Evolutionary conservation across 2,113 vertebrate genomes (phyloP).

Genomic region (Larimichthys crocea): DNA sequence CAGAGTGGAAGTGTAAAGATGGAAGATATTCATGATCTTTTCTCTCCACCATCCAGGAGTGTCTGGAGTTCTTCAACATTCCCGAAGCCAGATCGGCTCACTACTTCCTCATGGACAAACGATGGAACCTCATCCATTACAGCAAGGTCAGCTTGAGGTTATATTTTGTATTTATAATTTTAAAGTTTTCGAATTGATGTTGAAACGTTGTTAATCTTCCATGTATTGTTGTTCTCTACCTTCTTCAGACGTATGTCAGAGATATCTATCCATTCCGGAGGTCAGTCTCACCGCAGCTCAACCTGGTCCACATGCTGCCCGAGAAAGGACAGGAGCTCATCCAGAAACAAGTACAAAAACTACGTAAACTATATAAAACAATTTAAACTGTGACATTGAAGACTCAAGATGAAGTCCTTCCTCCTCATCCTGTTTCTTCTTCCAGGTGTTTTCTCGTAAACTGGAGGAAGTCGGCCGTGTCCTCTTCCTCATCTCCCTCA

Average conservation of each 20-base stretch:
- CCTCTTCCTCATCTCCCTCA: constrained; percentile 96
- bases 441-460: constrained; percentile 97
- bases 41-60: constrained; percentile 85
- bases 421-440: not conserved
- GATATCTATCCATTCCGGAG: constrained; percentile 98
- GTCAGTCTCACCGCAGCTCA: constrained; percentile 97
- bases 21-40: not conserved
- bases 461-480: constrained; percentile 97
- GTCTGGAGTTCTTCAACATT: constrained; percentile 99
- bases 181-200: too few relatives aligned
- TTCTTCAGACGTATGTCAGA: constrained; percentile 92
- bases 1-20: not conserved
- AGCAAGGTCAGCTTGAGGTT: constrained; percentile 84
- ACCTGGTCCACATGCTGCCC: constrained; percentile 96
- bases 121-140: constrained; percentile 99
- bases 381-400: not conserved
- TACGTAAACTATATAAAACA: too few relatives aligned
- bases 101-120: constrained; percentile 99
- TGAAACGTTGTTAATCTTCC: too few relatives aligned
- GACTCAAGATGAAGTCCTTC: not conserved
- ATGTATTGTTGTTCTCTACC: not conserved
- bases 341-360: constrained; percentile 88
- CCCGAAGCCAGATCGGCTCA: constrained; percentile 95
- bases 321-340: constrained; percentile 98
- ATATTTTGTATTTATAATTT: not conserved